A percentile compares a stretch with the other conserved stretches of the same genome.
Evolutionary conservation across 2,797 vertebrate species (phyloP).

Genomic region (Orestias chungarensis): DNA sequence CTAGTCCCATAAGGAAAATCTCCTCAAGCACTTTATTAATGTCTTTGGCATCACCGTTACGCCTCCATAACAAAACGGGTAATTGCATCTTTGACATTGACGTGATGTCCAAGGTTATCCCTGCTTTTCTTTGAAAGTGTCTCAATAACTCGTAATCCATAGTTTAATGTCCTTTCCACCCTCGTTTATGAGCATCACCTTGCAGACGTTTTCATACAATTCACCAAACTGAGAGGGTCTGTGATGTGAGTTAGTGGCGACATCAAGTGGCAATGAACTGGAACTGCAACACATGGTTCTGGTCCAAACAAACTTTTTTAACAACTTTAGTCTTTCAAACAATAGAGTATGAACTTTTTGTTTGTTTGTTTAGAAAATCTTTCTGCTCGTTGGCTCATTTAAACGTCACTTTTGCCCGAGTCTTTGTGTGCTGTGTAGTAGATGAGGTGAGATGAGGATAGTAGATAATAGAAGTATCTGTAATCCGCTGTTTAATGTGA

Average conservation of each 20-base stretch:
- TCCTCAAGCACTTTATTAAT: constrained; percentile 15
- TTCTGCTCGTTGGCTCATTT: background rate
- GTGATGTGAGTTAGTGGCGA: constrained; percentile 17
- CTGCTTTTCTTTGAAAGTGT: constrained; percentile 18
- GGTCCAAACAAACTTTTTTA: background rate
- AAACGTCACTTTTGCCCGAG: background rate
- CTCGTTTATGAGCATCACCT: constrained; percentile 49
- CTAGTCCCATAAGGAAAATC: constrained; percentile 27
- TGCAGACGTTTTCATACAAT: constrained; percentile 40
- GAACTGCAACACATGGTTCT: constrained; percentile 29
- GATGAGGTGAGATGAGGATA: background rate
- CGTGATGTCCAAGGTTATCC: constrained; percentile 26
- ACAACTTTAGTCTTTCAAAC: background rate
- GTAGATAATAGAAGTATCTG: too few relatives aligned
- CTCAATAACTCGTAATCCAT: constrained; percentile 23
- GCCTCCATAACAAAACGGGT: constrained; percentile 31
- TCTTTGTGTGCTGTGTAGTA: background rate
- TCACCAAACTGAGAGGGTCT: constrained; percentile 31
- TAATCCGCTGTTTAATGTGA: too few relatives aligned
- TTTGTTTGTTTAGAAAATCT: background rate
- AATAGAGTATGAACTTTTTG: background rate
- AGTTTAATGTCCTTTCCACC: constrained; percentile 30
- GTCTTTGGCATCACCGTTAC: constrained; percentile 35
- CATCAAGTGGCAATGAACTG: constrained; percentile 67
- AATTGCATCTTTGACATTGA: constrained; percentile 31